Evolutionary conservation across 1,140 invertebrate genomes (phyloP), one percentile per base, ranked within the genome.

Genomic region (Cepaea nemoralis): DNA sequence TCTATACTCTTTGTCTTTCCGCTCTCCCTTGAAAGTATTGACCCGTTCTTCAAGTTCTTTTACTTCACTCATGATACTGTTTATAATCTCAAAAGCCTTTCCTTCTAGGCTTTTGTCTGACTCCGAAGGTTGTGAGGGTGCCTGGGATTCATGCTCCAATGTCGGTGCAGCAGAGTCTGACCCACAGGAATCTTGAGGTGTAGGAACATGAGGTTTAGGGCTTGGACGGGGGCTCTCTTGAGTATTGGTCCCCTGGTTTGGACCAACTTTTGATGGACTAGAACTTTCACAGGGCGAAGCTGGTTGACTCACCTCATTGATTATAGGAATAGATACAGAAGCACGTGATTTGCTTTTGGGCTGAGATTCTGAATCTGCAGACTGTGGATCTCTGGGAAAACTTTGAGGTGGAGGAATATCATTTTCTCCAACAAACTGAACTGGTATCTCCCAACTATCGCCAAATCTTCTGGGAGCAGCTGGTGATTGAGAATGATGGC

Each of bases 1-100:
- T 42, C 96, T 92, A 87, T 97, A 98, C 78, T 95, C 93, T 90
- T 97, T 98, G 87, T 97, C 95, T 85, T 93, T 94, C 6, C 93
- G 93, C 74, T 92, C 93, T 2, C 96, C 96, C 40, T 88, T 92
- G 88, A 96, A 98, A 75, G 94, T 92, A 83, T 96, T 95, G 8
- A 98, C 96, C 87, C 95, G 93, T 24, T 93, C 93, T 92, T 95
- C 94, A 0, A 97, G 92, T 33, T 95, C 93, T 40, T 95, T 93
- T 0, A 97, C 95, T 85, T 97, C 96, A 31, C 94, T 94, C 88
- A 96, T 94, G 67, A 98, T 95, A 40, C 92, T 91, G 82, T 96
- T 94, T 35, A 98, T 96, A 89, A 94, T 94, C 76, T 95, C 94
- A 77, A 97, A 93, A 1, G 87, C 81, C 24, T 95, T 94, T 89